Percentiles rank a stretch among this genome's conserved stretches.
Evolutionary conservation across 1,140 invertebrate species (phyloP).

Genomic region (Macrocentrus cingulum): DNA sequence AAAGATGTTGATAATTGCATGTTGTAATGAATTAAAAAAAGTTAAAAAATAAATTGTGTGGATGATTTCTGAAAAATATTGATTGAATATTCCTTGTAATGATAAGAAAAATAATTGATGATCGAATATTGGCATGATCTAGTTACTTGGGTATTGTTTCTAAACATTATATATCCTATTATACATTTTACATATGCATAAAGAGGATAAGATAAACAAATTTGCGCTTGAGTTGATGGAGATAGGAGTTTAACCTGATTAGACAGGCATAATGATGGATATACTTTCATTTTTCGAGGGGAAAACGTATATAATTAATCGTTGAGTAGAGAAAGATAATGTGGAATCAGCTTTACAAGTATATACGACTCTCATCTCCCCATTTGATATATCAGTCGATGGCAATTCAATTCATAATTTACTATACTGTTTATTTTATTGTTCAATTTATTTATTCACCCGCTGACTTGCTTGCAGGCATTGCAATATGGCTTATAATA

Average conservation of each 20-base stretch:
- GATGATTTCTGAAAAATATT: no score
- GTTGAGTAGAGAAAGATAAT: background rate
- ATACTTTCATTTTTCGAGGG: constrained; percentile 2
- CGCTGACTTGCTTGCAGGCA: background rate
- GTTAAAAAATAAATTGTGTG: no score
- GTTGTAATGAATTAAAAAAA: no score
- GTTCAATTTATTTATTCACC: background rate
- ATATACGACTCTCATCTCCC: background rate
- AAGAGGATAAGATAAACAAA: constrained; percentile 17
- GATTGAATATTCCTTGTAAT: no score
- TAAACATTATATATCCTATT: constrained; percentile 14
- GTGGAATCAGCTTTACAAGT: background rate
- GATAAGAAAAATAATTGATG: no score
- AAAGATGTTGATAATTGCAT: no score
- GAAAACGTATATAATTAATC: constrained; percentile 11
- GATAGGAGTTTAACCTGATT: constrained; percentile 9
- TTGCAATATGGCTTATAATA: no score
- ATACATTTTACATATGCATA: constrained; percentile 4
- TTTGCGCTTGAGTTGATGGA: constrained; percentile 3
- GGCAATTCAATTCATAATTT: constrained; percentile 20
- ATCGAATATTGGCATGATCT: constrained; percentile 10
- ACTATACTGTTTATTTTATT: constrained; percentile 2
- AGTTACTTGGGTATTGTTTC: background rate
- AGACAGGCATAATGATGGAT: constrained; percentile 1
- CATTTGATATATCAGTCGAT: constrained; percentile 10